These are phyloP conservation scores for Chrysopa pallens DNA, from an alignment of 1,140 invertebrate species.

Conservation along the genomic window DNA sequence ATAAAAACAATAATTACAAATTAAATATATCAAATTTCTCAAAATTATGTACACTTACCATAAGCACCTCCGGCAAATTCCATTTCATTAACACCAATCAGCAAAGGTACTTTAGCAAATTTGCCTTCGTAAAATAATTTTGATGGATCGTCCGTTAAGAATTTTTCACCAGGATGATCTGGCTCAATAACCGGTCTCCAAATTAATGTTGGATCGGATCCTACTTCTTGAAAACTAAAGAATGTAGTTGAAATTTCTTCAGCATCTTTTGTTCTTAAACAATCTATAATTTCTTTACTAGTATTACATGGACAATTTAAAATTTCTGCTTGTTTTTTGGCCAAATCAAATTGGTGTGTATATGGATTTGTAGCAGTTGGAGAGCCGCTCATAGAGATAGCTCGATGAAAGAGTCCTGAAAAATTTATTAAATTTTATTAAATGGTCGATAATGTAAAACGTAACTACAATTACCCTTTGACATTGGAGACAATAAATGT, in stretches of 20 bases:
- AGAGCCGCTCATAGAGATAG: conserved; percentile 48
- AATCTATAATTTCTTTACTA: conserved; percentile 33
- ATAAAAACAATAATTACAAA: conserved; percentile 3
- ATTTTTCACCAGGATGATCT: conserved; percentile 45
- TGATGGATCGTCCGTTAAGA: conserved; percentile 37
- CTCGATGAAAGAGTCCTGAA: conserved; percentile 45
- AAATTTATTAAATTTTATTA: not conserved
- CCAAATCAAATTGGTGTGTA: conserved; percentile 34
- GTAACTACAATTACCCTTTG: conserved; percentile 22
- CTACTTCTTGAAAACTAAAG: conserved; percentile 24
- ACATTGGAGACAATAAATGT: conserved; percentile 54
- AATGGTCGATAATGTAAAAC: not conserved
- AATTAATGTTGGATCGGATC: conserved; percentile 33
- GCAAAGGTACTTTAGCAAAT: conserved; percentile 41
- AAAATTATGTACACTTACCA: too few species aligned
- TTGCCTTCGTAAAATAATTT: conserved; percentile 34
- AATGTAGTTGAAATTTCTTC: not conserved
- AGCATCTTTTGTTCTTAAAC: conserved; percentile 30
- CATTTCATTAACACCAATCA: conserved; percentile 42
- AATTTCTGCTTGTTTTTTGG: conserved; percentile 43
- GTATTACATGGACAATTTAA: conserved; percentile 42
- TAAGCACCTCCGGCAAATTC: conserved; percentile 40
- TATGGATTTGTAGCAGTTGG: conserved; percentile 35
- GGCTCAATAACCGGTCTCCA: conserved; percentile 51
- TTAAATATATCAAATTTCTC: too few species aligned